Evolutionary conservation across 2,888 invertebrate species (phyloP), one percentile per base, ranked within the genome.

Genomic region (Parnassius glacialis): DNA sequence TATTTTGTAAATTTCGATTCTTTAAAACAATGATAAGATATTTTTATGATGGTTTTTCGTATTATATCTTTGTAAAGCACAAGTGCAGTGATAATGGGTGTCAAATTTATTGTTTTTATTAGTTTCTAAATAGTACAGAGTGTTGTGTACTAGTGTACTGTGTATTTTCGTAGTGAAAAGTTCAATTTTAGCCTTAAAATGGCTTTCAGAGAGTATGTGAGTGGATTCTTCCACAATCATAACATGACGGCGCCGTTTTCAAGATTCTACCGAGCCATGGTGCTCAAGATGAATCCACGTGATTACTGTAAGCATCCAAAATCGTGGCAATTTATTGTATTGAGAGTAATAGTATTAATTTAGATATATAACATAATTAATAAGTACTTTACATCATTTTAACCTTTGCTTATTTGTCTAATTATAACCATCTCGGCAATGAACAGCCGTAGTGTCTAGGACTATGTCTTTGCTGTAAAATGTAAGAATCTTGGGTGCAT

Each of bases 251-350:
- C 87, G 69, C 90, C 90, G 44, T 86, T 89, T 69, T 86, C 87
- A 58, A 77, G 86, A 71, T 78, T 89, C 68, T 90, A 91, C 74
- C 76, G 86, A 69, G 90, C 90, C 63, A 86, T 91, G 89, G 90
- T 88, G 75, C 88, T 90, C 73, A 90, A 89, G 67, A 90, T 90
- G 80, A 90, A 90, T 72, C 88, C 79, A 70, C 90, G 91, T 88
- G 71, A 90, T 90, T 88, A 65, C 34, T 63, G 63, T 63, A 63
- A 63, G 63, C 63, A 52, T 52, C n/a, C 20, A 11, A 7, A 57
- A 57, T 12, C 45, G 5, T 44, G 11, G 34, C 7, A 34, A 34
- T 34, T 34, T 34, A 34, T 34, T 34, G 34, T 34, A 34, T 34
- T 34, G 34, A 34, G 34, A 7, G 7, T 7, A 25, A 3, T 25